Percentiles rank a stretch among this genome's conserved stretches.
Conservation (phyloP, 2,888 invertebrate species). For the Thymelicus sylvestris region DNA sequence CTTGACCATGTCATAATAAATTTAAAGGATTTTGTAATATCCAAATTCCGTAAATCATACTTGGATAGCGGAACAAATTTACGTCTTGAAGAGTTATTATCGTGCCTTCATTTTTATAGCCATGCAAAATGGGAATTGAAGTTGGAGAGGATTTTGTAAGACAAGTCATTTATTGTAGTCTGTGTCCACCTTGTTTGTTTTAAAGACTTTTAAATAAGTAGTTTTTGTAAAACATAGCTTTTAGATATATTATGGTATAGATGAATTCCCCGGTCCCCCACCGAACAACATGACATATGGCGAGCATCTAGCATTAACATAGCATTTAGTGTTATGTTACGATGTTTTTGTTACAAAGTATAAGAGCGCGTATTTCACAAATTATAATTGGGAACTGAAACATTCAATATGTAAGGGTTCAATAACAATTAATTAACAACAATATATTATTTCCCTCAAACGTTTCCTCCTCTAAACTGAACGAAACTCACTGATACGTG, state of each 20-base stretch:
- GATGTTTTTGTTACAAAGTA: too few relatives aligned
- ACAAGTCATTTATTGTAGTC: not conserved
- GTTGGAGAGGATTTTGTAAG: not conserved
- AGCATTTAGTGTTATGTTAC: too few relatives aligned
- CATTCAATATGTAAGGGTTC: not conserved
- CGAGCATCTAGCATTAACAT: too few relatives aligned
- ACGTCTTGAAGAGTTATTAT: conserved; percentile 33
- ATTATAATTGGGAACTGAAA: too few relatives aligned
- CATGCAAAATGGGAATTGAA: conserved; percentile 17
- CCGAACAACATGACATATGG: too few relatives aligned
- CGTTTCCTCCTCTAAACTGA: not conserved
- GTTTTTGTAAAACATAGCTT: too few relatives aligned
- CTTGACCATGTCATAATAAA: conserved; percentile 19
- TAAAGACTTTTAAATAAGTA: too few relatives aligned
- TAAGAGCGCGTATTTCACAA: too few relatives aligned
- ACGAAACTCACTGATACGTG: not conserved
- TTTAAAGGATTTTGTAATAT: conserved; percentile 38
- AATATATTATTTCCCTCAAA: conserved; percentile 4
- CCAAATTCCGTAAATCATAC: conserved; percentile 38
- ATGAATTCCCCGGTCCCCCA: too few relatives aligned
- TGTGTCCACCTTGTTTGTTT: too few relatives aligned
- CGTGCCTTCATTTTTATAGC: conserved; percentile 25
- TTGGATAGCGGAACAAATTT: conserved; percentile 36
- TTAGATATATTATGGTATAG: too few relatives aligned
- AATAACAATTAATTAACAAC: not conserved